phyloP scores from a whole-genome alignment of 2,888 invertebrate genomes.

The Leistus spinibarbis region DNA sequence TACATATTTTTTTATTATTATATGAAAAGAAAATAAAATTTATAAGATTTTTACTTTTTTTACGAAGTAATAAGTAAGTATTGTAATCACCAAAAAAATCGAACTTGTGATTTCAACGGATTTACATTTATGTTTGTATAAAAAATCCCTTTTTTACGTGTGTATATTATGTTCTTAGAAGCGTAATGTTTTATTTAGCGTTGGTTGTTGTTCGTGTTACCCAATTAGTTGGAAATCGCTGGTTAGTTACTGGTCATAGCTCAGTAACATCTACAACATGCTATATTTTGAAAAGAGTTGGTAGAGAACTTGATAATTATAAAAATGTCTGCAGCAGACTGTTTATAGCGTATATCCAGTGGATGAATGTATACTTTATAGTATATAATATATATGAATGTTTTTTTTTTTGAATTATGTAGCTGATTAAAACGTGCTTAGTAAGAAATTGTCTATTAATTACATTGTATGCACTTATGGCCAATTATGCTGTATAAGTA shows the following conservation, averaged over 20 bases:
- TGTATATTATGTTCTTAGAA: too few relatives aligned
- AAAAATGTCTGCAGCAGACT: conserved; percentile 8
- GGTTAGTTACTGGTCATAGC: neutral
- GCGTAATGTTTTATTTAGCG: neutral
- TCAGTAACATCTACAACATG: neutral
- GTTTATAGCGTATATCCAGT: conserved; percentile 18
- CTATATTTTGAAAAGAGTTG: neutral
- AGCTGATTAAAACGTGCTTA: conserved; percentile 36
- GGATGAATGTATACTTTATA: neutral
- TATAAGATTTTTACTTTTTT: too few relatives aligned
- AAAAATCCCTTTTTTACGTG: too few relatives aligned
- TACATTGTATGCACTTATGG: conserved; percentile 37
- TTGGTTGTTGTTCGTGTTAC: neutral
- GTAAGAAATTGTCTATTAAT: conserved; percentile 34
- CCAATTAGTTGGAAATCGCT: conserved; percentile 23
- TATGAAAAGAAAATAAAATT: too few relatives aligned
- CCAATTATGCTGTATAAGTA: conserved; percentile 32
- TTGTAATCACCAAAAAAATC: too few relatives aligned
- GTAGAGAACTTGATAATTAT: conserved; percentile 20
- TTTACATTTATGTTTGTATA: too few relatives aligned
- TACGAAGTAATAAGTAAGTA: too few relatives aligned
- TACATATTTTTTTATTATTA: too few relatives aligned
- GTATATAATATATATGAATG: neutral
- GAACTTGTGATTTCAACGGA: too few relatives aligned
- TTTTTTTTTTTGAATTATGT: conserved; percentile 37